phyloP scores from a whole-genome alignment of 2,113 vertebrate species.

The Gnathonemus longibarbis region DNA sequence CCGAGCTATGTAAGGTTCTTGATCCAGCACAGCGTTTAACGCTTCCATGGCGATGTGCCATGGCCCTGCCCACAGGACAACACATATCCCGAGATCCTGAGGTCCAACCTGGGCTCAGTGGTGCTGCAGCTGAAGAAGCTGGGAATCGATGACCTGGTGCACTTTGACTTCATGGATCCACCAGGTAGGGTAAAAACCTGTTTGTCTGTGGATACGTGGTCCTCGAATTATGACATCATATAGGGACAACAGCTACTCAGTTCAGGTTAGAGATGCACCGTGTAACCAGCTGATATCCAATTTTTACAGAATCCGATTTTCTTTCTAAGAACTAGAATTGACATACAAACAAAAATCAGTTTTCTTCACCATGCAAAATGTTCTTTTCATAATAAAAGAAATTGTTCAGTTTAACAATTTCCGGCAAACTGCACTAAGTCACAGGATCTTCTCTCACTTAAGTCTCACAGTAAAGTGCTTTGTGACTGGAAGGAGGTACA shows the following conservation, averaged over 20 bases:
- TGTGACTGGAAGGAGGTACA: no score
- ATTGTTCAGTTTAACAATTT: no score
- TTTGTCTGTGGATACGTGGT: neutral
- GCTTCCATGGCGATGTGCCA: neutral
- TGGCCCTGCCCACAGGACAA: constrained; percentile 69
- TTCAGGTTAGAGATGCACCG: neutral
- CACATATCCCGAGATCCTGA: constrained; percentile 92
- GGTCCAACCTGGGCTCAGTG: constrained; percentile 91
- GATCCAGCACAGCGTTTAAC: neutral
- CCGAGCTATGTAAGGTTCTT: neutral
- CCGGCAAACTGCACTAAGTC: no score
- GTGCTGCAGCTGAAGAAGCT: constrained; percentile 94
- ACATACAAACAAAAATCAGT: no score
- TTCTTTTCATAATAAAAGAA: no score
- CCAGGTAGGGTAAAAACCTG: constrained; percentile 65
- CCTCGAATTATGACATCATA: neutral
- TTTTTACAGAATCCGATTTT: no score
- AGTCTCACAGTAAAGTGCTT: no score
- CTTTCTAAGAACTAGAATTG: no score
- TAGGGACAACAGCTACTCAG: neutral
- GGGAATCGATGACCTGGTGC: constrained; percentile 93
- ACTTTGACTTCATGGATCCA: constrained; percentile 98
- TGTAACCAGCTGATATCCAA: no score
- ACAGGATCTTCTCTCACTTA: no score
- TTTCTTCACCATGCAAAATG: no score